Percentiles rank a stretch among this genome's conserved stretches.
phyloP scores from a whole-genome alignment of 2,113 vertebrate genomes.

The Cephalopterus ornatus region DNA sequence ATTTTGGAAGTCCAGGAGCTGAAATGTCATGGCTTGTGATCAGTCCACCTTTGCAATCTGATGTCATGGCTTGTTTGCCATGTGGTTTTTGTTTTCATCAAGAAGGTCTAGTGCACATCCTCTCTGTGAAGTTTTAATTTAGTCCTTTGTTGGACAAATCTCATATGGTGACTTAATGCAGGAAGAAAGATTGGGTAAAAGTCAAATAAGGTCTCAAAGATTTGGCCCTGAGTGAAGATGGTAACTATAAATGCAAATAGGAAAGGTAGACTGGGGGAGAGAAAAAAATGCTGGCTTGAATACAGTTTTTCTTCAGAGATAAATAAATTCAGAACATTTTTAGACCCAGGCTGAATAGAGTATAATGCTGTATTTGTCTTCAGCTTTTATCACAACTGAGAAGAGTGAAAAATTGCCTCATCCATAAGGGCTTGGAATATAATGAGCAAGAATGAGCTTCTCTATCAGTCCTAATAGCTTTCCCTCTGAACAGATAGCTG shows the following conservation, averaged over 20 bases:
- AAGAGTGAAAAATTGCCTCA: slow-evolving; percentile 49
- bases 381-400: slow-evolving; percentile 29
- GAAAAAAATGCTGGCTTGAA: not conserved
- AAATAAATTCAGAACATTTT: slow-evolving; percentile 38
- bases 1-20: not conserved
- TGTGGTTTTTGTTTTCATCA: not conserved
- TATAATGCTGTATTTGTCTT: slow-evolving; percentile 42
- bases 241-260: slow-evolving; percentile 8
- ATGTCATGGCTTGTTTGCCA: not conserved
- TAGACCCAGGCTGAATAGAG: not conserved
- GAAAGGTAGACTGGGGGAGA: not conserved
- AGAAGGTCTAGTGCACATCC: not conserved
- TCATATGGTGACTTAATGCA: not conserved
- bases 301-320: slow-evolving; percentile 14
- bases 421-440: slow-evolving; percentile 17
- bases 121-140: not conserved
- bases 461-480: slow-evolving; percentile 20
- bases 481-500: slow-evolving; percentile 5
- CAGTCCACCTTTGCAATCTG: not conserved
- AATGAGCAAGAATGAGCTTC: slow-evolving; percentile 48
- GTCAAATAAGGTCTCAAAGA: not conserved
- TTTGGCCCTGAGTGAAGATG: not conserved
- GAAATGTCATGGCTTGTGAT: not conserved
- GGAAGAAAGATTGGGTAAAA: not conserved
- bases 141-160: not conserved